Base-by-base conservation (phyloP, 1,140 invertebrate species). In the Cheumatopsyche charites region DNA sequence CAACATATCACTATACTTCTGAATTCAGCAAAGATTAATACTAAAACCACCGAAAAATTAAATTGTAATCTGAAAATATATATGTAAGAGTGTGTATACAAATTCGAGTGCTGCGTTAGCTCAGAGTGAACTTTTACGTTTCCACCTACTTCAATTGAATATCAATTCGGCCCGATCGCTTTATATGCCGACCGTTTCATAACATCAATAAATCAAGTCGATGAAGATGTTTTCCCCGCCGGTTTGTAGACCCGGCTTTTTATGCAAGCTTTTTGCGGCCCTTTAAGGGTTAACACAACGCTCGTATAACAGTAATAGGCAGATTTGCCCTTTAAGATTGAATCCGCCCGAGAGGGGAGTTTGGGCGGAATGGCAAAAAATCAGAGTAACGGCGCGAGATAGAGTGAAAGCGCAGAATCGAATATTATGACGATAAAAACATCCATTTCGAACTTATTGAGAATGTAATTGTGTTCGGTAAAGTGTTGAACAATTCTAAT, bases 141-240 rank as follows among this genome's bases (percentile, higher is more conserved):
- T 45, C 26, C 25, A 55, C 23, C 26, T 21, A 36, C 66, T 29
- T 55, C 66, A 55, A 68, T 68, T 41, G 66, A 68, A 68, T 68
- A 68, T 68, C 66, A 68, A 68, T 68, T 68, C 29, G 13, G 41
- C 42, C 43, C 13, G n/a, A 45, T 17, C 36, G 15, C 17, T 66
- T 66, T 66, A 47, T 66, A 47, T 47, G 17, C 63, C 19, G 15
- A 11, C 43, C 42, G 42, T 52, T 68, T 68, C 66, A 68, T 68
- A 68, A 68, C 66, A 68, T 68, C 66, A 68, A 68, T 68, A 68
- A 68, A 68, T 68, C 49, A 68, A 58, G 63, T 23, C 63, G 63
- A 66, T 66, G 42, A 66, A 66, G 63, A 66, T 66, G 63, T 66
- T 66, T 63, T 41, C 13, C 47, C 47, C 19, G 15, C 47, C 15